Conservation (phyloP, 2,113 vertebrate species). For the Cyphomyrus discorhynchus region DNA sequence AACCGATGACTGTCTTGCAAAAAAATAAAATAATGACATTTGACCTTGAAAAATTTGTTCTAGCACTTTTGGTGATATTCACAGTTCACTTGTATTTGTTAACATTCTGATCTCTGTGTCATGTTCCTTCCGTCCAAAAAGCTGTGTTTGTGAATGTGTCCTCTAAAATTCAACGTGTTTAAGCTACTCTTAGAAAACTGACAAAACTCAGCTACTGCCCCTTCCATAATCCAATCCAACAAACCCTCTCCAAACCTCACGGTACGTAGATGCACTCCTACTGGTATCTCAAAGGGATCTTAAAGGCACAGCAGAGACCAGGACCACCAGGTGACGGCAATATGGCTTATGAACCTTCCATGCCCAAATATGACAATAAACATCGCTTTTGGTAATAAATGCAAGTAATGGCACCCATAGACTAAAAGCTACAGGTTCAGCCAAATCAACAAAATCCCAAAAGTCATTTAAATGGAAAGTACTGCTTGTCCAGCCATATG, state of each 20-base stretch:
- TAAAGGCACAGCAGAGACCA: neutral
- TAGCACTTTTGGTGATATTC: neutral
- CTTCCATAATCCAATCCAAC: neutral
- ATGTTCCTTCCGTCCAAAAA: neutral
- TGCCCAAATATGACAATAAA: neutral
- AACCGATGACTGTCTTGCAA: neutral
- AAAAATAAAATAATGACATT: neutral
- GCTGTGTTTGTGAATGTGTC: neutral
- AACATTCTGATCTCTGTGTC: neutral
- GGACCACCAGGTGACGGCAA: neutral
- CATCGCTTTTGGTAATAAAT: neutral
- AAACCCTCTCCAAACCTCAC: neutral
- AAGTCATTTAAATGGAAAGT: neutral
- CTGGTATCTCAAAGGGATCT: neutral
- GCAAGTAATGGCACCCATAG: neutral
- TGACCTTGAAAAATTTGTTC: neutral
- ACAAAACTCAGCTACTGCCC: neutral
- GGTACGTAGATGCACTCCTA: neutral
- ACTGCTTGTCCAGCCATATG: neutral
- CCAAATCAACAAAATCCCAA: neutral
- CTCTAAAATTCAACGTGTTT: neutral
- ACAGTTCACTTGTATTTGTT: neutral
- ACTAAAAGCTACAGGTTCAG: neutral
- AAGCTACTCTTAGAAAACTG: neutral
- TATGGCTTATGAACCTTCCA: neutral